phyloP scores from a whole-genome alignment of 2,797 vertebrate genomes.

The Meriones psammophilus region DNA sequence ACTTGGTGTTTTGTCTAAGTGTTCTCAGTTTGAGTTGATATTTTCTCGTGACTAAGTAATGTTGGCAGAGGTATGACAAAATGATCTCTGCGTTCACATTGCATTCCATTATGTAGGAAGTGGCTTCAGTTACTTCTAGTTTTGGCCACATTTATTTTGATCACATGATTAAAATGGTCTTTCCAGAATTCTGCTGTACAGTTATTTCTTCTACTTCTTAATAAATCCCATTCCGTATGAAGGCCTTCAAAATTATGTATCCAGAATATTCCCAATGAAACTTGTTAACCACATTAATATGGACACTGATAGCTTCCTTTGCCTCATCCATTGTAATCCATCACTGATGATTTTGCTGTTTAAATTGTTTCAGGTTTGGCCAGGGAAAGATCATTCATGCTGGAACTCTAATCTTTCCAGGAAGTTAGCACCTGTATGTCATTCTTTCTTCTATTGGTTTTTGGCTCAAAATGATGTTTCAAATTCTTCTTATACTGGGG shows the following conservation, averaged over 20 bases:
- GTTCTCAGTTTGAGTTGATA: not conserved
- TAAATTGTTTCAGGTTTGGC: not conserved
- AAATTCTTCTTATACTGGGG: not conserved
- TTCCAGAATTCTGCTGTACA: not conserved
- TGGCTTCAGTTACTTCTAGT: not conserved
- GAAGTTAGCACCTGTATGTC: not conserved
- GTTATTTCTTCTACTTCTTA: not conserved
- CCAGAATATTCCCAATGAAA: not conserved
- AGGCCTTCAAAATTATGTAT: not conserved
- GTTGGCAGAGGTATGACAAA: not conserved
- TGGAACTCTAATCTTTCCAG: not conserved
- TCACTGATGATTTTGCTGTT: not conserved
- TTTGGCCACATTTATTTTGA: not conserved
- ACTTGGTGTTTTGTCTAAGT: not conserved
- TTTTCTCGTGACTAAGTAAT: not conserved
- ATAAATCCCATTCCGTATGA: not conserved
- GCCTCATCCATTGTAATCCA: not conserved
- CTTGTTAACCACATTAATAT: not conserved
- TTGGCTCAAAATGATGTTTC: not conserved
- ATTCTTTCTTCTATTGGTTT: not conserved
- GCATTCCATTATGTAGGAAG: not conserved
- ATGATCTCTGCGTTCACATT: not conserved
- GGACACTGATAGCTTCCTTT: not conserved
- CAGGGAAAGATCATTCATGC: too few relatives aligned
- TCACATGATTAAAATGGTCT: not conserved